Evolutionary conservation across 2,888 invertebrate species (phyloP), one percentile per base, ranked within the genome.

Genomic region (Mimumesa dahlbomi): DNA sequence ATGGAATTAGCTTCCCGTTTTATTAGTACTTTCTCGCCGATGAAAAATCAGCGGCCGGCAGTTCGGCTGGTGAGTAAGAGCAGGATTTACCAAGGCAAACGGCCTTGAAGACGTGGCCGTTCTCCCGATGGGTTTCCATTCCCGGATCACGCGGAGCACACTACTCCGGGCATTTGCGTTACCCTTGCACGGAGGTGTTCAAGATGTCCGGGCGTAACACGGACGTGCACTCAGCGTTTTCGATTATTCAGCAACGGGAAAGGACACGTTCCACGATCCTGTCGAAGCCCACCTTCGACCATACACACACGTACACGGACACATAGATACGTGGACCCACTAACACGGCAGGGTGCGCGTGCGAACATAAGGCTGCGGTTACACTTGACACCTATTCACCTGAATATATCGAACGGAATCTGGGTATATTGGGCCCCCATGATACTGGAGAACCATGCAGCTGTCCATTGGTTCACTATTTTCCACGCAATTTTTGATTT

Each of bases 211-310:
- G 56, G 63, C 56, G 68, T 74, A 72, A 77, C 74, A 79, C 54
- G 78, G 56, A 69, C 66, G 68, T 81, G 79, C 79, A 81, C 81
- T 81, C 78, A 81, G 38, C 62, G 75, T 61, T 77, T 75, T 81
- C 66, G 79, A 79, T 79, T 79, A 81, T 79, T 79, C 79, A 79
- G 69, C 62, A 81, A 75, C 57, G 66, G 43, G 69, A 65, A 54
- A 67, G 71, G 75, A 68, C 81, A 65, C 73, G 78, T 71, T 61
- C 49, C 18, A 25, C 18, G 61, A 59, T 56, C 42, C 63, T 53
- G 65, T 43, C 62, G 67, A 64, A 62, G 42, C 48, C 34, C 34
- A 2, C n/a, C 14, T 14, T 18, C 31, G 40, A 9, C 5, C 14
- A 7, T 11, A 16, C 18, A 19, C 6, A 18, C 40, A 3, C 16